Base-by-base conservation (phyloP, 2,113 vertebrate genomes). In the Cromileptes altivelis region DNA sequence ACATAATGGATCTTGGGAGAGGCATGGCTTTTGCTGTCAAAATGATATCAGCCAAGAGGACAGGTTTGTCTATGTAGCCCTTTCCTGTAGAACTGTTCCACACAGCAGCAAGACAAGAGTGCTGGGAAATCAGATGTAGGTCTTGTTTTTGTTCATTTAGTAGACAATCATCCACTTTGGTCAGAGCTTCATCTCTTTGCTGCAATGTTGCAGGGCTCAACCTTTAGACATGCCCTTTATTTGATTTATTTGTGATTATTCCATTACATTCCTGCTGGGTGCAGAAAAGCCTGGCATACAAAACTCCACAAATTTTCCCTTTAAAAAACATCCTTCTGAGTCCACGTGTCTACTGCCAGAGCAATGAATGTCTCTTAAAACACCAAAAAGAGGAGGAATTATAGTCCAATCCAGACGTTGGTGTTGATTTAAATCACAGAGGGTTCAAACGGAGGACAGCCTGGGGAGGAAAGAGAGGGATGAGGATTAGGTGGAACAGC, bases 391-490 rank as follows among this genome's bases (percentile, higher is more conserved):
- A 13, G 8, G 37, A 23, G 13, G 62, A 64, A n/a, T 14, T n/a
- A 64, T 2, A 23, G 13, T 49, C 64, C 50, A 37, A 1, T 81
- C 74, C 19, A 17, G 52, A 67, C 11, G 4, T 49, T 17, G n/a
- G n/a, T 37, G 25, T 64, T 63, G 18, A 18, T 75, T 64, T 60
- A 40, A 62, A 68, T 82, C 58, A 60, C n/a, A 50, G 25, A 17
- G 33, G 25, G 42, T 82, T 85, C 72, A 70, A 17, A 47, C n/a
- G 19, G 79, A 1, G n/a, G 37, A 37, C 0, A 23, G n/a, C 23
- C 86, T 92, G 81, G 1, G 23, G 27, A 79, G 33, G 23, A 0
- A 9, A 78, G 17, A 79, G 27, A 81, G 52, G 19, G 10, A 75
- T 21, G n/a, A 52, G 50, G 62, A 75, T 81, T 70, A 57, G 15